A percentile compares a stretch with the other conserved stretches of the same genome.
Conservation (phyloP, 1,140 invertebrate genomes). For the Asbolus verrucosus region DNA sequence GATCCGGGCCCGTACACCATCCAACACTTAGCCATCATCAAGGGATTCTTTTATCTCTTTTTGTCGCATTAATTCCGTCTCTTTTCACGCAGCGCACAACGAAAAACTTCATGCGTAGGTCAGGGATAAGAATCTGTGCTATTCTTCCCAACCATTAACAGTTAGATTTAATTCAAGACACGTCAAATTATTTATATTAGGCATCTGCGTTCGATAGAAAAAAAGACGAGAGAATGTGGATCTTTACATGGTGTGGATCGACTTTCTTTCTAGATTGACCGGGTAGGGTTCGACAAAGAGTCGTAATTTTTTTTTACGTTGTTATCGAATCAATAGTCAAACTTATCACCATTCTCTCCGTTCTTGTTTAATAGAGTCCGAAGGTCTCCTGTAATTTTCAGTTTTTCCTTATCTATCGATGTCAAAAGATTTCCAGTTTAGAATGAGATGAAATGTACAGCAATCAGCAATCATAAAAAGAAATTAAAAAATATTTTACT, state of each 20-base stretch:
- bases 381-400: too few species aligned
- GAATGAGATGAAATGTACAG: too few species aligned
- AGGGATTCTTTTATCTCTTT: constrained; percentile 54
- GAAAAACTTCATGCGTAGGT: constrained; percentile 54
- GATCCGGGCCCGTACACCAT: constrained; percentile 34
- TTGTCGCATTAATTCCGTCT: constrained; percentile 48
- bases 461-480: too few species aligned
- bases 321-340: constrained; percentile 25
- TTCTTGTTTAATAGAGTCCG: too few species aligned
- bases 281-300: constrained; percentile 1
- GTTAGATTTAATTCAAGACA: constrained; percentile 39
- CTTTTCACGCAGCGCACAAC: constrained; percentile 51
- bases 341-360: too few species aligned
- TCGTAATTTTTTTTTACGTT: constrained; percentile 20
- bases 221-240: constrained; percentile 9
- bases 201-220: constrained; percentile 1
- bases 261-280: background rate
- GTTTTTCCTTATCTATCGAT: too few species aligned
- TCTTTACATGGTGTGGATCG: background rate
- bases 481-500: too few species aligned
- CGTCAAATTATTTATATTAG: constrained; percentile 39
- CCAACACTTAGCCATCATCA: constrained; percentile 53
- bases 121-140: constrained; percentile 55
- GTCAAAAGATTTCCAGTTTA: too few species aligned
- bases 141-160: constrained; percentile 48